phyloP scores from a whole-genome alignment of 2,113 vertebrate genomes.

The Oreotrochilus melanogaster region DNA sequence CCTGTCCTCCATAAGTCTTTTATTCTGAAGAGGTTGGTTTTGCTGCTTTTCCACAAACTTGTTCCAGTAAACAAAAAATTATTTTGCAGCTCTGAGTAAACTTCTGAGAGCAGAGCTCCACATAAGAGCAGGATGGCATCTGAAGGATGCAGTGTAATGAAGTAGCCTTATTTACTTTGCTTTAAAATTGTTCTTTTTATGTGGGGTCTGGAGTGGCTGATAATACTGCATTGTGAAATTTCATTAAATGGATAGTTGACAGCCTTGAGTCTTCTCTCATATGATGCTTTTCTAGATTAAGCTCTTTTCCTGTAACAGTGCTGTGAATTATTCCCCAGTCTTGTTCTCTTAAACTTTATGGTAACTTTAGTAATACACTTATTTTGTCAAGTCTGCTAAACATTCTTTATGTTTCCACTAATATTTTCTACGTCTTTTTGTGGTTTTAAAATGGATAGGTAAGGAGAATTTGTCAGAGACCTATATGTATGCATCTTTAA shows the following conservation, averaged over 20 bases:
- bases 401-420: neutral
- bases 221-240: neutral
- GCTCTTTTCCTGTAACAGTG: neutral
- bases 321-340: neutral
- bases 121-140: neutral
- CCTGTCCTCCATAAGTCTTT: neutral
- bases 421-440: neutral
- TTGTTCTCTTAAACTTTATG: neutral
- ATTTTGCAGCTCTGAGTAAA: neutral
- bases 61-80: neutral
- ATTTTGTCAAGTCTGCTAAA: neutral
- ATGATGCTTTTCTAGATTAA: neutral
- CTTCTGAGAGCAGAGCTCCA: neutral
- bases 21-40: neutral
- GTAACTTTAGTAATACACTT: neutral
- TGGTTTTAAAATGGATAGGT: neutral
- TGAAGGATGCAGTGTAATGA: neutral
- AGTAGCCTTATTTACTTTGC: rapidly evolving
- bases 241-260: neutral
- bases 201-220: neutral
- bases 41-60: neutral
- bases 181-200: neutral
- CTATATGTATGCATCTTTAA: neutral
- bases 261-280: neutral
- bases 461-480: neutral